Percentiles rank a stretch among this genome's conserved stretches.
These are phyloP conservation scores for Charadrius vociferus DNA, from an alignment of 2,113 vertebrate species.

Conservation along the genomic window DNA sequence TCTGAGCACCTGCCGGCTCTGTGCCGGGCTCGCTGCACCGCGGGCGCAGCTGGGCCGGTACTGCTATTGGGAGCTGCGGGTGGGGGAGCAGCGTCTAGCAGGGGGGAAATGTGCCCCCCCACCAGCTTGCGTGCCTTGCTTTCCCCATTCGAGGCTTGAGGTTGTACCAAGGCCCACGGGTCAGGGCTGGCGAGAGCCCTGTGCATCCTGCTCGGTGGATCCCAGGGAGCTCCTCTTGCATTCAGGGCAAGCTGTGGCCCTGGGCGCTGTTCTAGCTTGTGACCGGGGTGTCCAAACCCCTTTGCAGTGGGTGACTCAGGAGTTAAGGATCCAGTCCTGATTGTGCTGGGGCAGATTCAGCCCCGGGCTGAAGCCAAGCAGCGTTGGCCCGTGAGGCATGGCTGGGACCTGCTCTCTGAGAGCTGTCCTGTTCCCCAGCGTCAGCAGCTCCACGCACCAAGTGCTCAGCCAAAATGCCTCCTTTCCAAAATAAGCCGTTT, in stretches of 20 bases:
- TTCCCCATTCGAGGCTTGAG: not conserved
- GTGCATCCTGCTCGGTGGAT: not conserved
- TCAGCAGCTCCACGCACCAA: conserved; percentile 19
- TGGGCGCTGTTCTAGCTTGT: not conserved
- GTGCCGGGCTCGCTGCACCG: fast-evolving
- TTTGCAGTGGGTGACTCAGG: not conserved
- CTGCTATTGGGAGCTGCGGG: too few species aligned
- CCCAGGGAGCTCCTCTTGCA: not conserved
- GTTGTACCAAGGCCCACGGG: fast-evolving
- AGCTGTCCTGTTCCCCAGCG: not conserved
- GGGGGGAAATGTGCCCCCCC: not conserved
- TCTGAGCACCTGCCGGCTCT: not conserved
- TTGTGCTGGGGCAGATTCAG: not conserved
- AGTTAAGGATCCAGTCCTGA: not conserved
- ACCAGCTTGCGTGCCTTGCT: not conserved
- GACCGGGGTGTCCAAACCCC: not conserved
- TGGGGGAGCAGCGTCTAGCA: not conserved
- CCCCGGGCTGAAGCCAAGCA: not conserved
- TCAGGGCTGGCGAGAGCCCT: not conserved
- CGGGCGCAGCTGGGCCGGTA: too few species aligned
- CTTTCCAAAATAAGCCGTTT: conserved; percentile 46
- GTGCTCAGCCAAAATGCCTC: not conserved
- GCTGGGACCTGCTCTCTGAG: not conserved
- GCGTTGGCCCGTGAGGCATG: not conserved
- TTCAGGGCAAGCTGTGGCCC: not conserved